phyloP scores from a whole-genome alignment of 2,797 vertebrate genomes.

The Gephyroberyx darwinii region DNA sequence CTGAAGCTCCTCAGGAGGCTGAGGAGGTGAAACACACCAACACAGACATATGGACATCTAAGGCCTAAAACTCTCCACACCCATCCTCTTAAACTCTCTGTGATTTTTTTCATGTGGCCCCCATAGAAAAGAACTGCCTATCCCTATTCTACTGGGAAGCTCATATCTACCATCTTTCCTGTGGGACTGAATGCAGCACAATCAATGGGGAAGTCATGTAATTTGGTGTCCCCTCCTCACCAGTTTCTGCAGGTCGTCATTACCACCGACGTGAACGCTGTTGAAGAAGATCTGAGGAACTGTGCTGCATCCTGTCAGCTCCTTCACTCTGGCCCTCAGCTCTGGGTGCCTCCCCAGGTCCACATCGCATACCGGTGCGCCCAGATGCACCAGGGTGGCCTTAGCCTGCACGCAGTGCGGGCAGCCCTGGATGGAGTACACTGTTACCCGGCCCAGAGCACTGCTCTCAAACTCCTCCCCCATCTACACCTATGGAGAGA shows the following conservation, averaged over 20 bases:
- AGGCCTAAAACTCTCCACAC: too few relatives aligned
- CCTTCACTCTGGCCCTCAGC: conserved; percentile 71
- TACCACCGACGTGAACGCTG: conserved; percentile 77
- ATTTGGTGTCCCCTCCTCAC: conserved; percentile 53
- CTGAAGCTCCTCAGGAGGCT: conserved; percentile 78
- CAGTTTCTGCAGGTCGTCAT: conserved; percentile 79
- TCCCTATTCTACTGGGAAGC: too few relatives aligned
- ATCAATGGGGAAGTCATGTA: too few relatives aligned
- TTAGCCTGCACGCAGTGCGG: conserved; percentile 81
- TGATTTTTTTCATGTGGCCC: too few relatives aligned
- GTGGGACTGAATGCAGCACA: too few relatives aligned
- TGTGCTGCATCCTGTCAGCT: conserved; percentile 75
- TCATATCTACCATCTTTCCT: too few relatives aligned
- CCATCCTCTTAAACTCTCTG: too few relatives aligned
- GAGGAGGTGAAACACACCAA: conserved; percentile 14
- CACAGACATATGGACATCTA: too few relatives aligned
- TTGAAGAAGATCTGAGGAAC: conserved; percentile 86
- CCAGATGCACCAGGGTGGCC: conserved; percentile 68
- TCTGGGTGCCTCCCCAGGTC: conserved; percentile 74
- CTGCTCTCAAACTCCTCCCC: conserved; percentile 60
- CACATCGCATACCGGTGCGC: conserved; percentile 76
- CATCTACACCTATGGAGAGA: conserved; percentile 68
- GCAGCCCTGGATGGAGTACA: conserved; percentile 82
- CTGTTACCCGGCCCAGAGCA: conserved; percentile 74
- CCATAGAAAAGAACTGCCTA: too few relatives aligned